A percentile compares a stretch with the other conserved stretches of the same genome.
These are phyloP conservation scores for Sparidentex hasta DNA, from an alignment of 2,797 vertebrate species.

Conservation along the genomic window DNA sequence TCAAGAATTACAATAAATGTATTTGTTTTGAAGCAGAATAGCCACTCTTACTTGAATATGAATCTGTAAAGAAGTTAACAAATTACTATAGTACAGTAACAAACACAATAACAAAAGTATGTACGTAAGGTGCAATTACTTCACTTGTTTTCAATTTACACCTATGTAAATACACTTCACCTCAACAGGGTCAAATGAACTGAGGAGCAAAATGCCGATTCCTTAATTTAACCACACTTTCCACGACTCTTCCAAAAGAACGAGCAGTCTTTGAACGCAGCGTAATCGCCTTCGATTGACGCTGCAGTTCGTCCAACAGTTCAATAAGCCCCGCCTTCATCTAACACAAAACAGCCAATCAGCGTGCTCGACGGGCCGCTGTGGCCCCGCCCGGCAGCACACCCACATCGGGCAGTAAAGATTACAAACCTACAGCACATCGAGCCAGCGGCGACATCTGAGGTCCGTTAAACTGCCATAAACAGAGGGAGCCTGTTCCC, in stretches of 20 bases:
- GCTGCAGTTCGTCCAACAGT: constrained; percentile 42
- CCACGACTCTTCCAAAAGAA: not conserved
- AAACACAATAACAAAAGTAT: not conserved
- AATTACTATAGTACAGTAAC: not conserved
- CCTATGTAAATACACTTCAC: not conserved
- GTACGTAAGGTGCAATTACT: not conserved
- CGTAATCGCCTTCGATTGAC: constrained; percentile 65
- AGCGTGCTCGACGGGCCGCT: not conserved
- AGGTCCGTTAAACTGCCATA: constrained; percentile 65
- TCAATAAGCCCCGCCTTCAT: constrained; percentile 39
- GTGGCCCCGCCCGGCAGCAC: constrained; percentile 52
- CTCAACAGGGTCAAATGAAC: not conserved
- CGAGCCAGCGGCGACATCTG: constrained; percentile 66
- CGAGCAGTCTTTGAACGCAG: constrained; percentile 51
- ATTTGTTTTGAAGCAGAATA: not conserved
- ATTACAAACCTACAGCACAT: constrained; percentile 31
- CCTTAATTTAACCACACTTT: not conserved
- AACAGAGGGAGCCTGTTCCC: constrained; percentile 56
- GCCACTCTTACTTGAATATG: not conserved
- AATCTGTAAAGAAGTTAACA: not conserved
- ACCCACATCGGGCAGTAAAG: constrained; percentile 34
- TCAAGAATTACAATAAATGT: not conserved
- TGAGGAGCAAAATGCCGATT: not conserved
- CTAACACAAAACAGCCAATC: constrained; percentile 65
- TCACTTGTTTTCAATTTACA: not conserved